phyloP scores from a whole-genome alignment of 2,113 vertebrate species.

The Polypterus bichir region DNA sequence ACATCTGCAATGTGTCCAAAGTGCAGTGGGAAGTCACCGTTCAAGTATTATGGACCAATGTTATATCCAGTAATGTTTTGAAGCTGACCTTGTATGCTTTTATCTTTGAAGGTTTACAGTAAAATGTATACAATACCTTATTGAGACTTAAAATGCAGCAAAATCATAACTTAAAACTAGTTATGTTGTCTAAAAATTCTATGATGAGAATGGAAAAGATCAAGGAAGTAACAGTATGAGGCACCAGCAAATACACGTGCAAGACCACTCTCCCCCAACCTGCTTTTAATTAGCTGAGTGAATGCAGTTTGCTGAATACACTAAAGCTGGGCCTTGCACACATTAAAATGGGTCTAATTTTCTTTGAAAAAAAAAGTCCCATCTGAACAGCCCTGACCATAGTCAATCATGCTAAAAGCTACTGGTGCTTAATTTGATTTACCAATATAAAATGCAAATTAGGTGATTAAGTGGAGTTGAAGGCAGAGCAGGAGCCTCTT shows the following conservation, averaged over 20 bases:
- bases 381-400: constrained; percentile 87
- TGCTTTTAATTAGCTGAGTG: constrained; percentile 99
- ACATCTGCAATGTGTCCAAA: no score
- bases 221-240: constrained; percentile 92
- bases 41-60: no score
- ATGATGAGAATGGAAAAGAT: constrained; percentile 56
- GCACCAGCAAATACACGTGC: constrained; percentile 41
- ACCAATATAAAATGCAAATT: constrained; percentile 99
- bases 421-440: constrained; percentile 99
- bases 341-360: constrained; percentile 99
- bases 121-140: no score
- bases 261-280: constrained; percentile 28
- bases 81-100: no score
- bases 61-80: no score
- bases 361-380: constrained; percentile 82
- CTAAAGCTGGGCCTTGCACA: constrained; percentile 65
- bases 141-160: no score
- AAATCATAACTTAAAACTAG: no score
- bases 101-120: no score
- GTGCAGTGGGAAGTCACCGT: no score
- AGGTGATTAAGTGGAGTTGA: constrained; percentile 98
- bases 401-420: constrained; percentile 99
- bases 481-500: constrained; percentile 80
- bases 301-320: constrained; percentile 82
- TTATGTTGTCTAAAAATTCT: constrained; percentile 50